Evolutionary conservation across 2,113 vertebrate species (phyloP).

Genomic region (Apteryx mantelli): DNA sequence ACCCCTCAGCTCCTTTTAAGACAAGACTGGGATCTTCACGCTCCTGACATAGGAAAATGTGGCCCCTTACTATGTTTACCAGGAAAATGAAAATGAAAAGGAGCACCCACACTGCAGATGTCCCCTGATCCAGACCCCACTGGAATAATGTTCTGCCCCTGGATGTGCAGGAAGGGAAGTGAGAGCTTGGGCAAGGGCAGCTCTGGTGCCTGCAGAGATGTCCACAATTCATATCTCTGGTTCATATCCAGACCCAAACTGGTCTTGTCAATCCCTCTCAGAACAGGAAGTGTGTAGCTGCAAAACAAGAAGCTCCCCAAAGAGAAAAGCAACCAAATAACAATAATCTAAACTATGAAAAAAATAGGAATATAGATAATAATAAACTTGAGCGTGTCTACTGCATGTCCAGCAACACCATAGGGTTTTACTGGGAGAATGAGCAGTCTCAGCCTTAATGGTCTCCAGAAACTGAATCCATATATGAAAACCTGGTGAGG

Average conservation of each 20-base stretch:
- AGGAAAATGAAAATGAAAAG: neutral
- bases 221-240: neutral
- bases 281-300: neutral
- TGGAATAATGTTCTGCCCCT: neutral
- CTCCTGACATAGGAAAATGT: neutral
- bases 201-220: neutral
- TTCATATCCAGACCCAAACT: neutral
- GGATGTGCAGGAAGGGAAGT: neutral
- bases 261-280: neutral
- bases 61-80: neutral
- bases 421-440: neutral
- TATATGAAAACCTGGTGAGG: rapidly evolving
- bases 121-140: neutral
- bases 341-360: neutral
- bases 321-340: neutral
- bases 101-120: neutral
- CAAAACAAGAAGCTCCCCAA: neutral
- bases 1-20: neutral
- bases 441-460: neutral
- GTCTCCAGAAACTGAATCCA: neutral
- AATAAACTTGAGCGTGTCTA: neutral
- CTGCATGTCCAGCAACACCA: neutral
- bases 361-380: neutral
- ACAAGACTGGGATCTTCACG: neutral
- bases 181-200: neutral